Conservation (phyloP, 2,797 vertebrate species). For the Gobionotothen gibberifrons region DNA sequence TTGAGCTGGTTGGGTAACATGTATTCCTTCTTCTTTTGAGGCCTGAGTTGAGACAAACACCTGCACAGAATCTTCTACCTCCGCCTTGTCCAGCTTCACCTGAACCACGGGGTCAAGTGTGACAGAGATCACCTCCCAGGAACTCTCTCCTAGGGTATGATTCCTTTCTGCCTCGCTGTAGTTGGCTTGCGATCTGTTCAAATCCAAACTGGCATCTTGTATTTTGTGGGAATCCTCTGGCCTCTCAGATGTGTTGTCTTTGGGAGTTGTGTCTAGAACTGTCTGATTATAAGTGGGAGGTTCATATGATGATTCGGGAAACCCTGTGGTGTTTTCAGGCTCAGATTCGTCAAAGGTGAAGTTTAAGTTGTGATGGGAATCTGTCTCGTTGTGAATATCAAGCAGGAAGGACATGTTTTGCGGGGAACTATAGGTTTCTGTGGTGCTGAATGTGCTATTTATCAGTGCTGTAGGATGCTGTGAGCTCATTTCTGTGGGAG, state of each 20-base stretch:
- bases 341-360: constrained; percentile 38
- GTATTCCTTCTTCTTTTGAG: constrained; percentile 40
- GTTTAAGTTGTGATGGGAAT: constrained; percentile 49
- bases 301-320: constrained; percentile 32
- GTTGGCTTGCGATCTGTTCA: constrained; percentile 34
- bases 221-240: constrained; percentile 58
- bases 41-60: constrained; percentile 47
- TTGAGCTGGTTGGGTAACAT: constrained; percentile 39
- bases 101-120: constrained; percentile 37
- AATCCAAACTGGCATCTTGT: constrained; percentile 48
- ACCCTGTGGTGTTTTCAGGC: constrained; percentile 41
- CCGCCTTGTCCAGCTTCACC: constrained; percentile 43
- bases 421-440: constrained; percentile 32
- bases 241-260: constrained; percentile 44
- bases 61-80: constrained; percentile 23
- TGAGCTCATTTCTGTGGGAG: constrained; percentile 50
- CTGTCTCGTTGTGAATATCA: constrained; percentile 57
- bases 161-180: constrained; percentile 38
- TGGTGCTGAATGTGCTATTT: constrained; percentile 32
- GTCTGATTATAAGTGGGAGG: constrained; percentile 62
- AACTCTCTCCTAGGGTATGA: constrained; percentile 39
- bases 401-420: constrained; percentile 37
- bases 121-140: constrained; percentile 34
- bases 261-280: constrained; percentile 37
- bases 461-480: constrained; percentile 30